phyloP scores from a whole-genome alignment of 2,113 vertebrate genomes.

The Notarius lentiginosus region DNA sequence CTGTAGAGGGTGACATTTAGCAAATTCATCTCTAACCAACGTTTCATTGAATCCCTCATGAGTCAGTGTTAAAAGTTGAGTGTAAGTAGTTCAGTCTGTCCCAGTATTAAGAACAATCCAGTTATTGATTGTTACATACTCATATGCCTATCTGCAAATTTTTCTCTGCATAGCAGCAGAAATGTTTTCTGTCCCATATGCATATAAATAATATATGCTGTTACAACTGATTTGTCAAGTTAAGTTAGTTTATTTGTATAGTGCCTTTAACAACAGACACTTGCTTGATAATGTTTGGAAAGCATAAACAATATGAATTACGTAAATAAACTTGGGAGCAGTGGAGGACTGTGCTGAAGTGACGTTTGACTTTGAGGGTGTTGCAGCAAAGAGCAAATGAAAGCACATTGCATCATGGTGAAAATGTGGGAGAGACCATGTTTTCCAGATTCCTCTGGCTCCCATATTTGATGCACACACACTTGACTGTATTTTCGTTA shows the following conservation, averaged over 20 bases:
- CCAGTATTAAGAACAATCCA: not conserved
- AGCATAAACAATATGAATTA: not conserved
- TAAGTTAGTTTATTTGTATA: too few relatives aligned
- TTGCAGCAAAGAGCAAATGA: conserved; percentile 47
- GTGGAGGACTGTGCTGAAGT: conserved; percentile 15
- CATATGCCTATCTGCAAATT: not conserved
- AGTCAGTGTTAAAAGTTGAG: not conserved
- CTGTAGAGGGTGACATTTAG: conserved; percentile 43
- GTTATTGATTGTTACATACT: not conserved
- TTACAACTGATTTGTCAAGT: not conserved
- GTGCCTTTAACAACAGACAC: too few relatives aligned
- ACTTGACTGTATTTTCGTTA: conserved; percentile 38
- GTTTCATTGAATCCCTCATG: not conserved
- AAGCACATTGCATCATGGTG: conserved; percentile 58
- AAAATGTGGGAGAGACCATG: conserved; percentile 63
- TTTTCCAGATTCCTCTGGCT: conserved; percentile 65
- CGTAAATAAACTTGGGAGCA: not conserved
- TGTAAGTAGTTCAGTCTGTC: not conserved
- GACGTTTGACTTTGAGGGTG: conserved; percentile 33
- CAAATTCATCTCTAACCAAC: not conserved
- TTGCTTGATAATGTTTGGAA: not conserved
- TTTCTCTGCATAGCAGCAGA: not conserved
- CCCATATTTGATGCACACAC: conserved; percentile 60
- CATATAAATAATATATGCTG: not conserved
- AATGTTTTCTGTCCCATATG: not conserved